These are phyloP conservation scores for Phyllotreta striolata DNA, from an alignment of 2,888 invertebrate genomes.

Conservation along the genomic window DNA sequence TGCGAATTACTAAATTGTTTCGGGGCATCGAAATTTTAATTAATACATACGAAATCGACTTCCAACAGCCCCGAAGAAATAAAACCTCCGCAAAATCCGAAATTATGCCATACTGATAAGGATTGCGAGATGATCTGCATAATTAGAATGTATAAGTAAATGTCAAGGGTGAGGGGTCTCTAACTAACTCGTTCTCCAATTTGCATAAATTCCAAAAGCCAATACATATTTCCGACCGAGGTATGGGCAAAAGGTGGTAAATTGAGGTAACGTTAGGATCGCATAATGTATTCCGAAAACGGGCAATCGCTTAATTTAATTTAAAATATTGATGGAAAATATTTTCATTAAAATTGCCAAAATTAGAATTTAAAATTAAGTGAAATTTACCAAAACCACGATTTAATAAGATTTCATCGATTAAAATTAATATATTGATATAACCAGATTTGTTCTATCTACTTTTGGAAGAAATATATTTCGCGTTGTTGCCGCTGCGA, in stretches of 20 bases:
- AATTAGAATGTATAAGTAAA: conserved; percentile 34
- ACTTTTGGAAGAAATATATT: too few species aligned
- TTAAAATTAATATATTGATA: too few species aligned
- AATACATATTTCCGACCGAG: conserved; percentile 19
- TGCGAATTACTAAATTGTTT: not conserved
- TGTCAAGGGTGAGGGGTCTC: conserved; percentile 23
- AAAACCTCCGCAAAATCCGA: conserved; percentile 20
- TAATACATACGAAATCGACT: conserved; percentile 15
- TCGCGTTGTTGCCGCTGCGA: too few species aligned
- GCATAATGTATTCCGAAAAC: too few species aligned
- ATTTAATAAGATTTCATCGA: too few species aligned
- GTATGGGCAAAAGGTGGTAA: conserved; percentile 9
- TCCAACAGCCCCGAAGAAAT: conserved; percentile 11
- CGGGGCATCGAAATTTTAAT: conserved; percentile 1
- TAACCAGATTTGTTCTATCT: too few species aligned
- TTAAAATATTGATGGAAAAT: too few species aligned
- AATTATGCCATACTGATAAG: conserved; percentile 38
- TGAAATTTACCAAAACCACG: too few species aligned
- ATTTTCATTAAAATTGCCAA: too few species aligned
- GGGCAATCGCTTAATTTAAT: too few species aligned
- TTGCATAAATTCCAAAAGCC: conserved; percentile 24
- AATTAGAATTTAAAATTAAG: too few species aligned
- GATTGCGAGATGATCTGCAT: conserved; percentile 35
- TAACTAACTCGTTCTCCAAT: conserved; percentile 23
- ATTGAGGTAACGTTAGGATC: not conserved